These are phyloP conservation scores for Meliscaeva auricollis DNA, from an alignment of 2,888 invertebrate species.

Conservation along the genomic window DNA sequence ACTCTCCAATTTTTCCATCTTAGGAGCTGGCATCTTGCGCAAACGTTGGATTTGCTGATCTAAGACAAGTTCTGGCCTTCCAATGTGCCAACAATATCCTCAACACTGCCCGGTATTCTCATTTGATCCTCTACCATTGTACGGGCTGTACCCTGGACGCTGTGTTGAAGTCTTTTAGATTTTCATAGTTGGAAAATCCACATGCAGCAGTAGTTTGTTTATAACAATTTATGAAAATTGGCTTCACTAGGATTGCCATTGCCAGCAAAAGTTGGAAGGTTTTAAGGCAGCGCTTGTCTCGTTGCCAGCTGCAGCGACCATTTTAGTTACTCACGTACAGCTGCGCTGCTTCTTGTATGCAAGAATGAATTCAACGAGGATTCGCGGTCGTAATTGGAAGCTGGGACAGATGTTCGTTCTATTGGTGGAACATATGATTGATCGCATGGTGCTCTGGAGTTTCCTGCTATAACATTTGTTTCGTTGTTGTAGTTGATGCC, in stretches of 20 bases:
- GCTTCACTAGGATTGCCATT: slow-evolving; percentile 11
- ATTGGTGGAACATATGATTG: too few species aligned
- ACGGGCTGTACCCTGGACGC: slow-evolving; percentile 46
- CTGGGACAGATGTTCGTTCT: not conserved
- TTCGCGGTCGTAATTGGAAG: not conserved
- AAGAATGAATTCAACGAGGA: not conserved
- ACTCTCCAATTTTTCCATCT: slow-evolving; percentile 52
- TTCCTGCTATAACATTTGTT: too few species aligned
- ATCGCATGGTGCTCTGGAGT: too few species aligned
- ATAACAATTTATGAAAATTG: not conserved
- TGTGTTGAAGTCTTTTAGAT: slow-evolving; percentile 48
- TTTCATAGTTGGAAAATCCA: slow-evolving; percentile 54
- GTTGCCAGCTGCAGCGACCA: not conserved
- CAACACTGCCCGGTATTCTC: slow-evolving; percentile 50
- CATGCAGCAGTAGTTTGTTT: slow-evolving; percentile 14
- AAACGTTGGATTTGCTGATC: slow-evolving; percentile 36
- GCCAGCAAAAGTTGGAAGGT: slow-evolving; percentile 11
- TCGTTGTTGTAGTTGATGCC: not conserved
- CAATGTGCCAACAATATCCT: slow-evolving; percentile 25
- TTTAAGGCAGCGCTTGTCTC: not conserved
- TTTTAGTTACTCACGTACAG: not conserved
- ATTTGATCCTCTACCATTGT: slow-evolving; percentile 26
- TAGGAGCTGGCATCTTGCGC: slow-evolving; percentile 39
- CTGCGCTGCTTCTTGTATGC: not conserved
- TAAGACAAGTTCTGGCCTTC: slow-evolving; percentile 56